These are phyloP conservation scores for Erythrocercus mccallii DNA, from an alignment of 2,113 vertebrate genomes.

Conservation along the genomic window DNA sequence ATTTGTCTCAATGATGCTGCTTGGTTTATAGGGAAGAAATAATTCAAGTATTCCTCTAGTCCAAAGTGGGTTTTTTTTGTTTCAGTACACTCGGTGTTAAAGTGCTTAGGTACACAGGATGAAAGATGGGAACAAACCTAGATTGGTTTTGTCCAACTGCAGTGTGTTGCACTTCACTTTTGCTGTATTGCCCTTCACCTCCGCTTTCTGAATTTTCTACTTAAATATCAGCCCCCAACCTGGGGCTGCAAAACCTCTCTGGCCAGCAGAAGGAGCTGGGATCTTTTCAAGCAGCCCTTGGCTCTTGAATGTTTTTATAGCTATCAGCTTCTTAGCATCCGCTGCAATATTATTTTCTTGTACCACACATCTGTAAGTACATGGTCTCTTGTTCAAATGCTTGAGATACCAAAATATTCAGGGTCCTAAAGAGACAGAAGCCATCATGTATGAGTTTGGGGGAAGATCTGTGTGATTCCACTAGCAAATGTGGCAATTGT, in stretches of 20 bases:
- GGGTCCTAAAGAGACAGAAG: neutral
- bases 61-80: neutral
- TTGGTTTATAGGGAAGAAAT: neutral
- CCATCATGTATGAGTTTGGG: neutral
- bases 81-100: neutral
- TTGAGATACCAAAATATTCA: neutral
- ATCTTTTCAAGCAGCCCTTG: neutral
- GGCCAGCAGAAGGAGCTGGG: neutral
- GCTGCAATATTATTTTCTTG: neutral
- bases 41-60: neutral
- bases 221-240: neutral
- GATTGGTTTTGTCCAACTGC: neutral
- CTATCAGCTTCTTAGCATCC: neutral
- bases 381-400: neutral
- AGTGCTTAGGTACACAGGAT: neutral
- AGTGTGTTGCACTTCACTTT: neutral
- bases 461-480: neutral
- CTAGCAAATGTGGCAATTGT: neutral
- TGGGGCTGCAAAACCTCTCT: neutral
- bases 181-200: neutral
- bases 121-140: neutral
- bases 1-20: neutral
- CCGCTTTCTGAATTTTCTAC: neutral
- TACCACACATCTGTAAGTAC: accelerated
- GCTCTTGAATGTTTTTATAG: neutral